Percentiles rank a stretch among this genome's conserved stretches.
Evolutionary conservation across 2,797 vertebrate genomes (phyloP).

Genomic region (Threskiornis aethiopicus): DNA sequence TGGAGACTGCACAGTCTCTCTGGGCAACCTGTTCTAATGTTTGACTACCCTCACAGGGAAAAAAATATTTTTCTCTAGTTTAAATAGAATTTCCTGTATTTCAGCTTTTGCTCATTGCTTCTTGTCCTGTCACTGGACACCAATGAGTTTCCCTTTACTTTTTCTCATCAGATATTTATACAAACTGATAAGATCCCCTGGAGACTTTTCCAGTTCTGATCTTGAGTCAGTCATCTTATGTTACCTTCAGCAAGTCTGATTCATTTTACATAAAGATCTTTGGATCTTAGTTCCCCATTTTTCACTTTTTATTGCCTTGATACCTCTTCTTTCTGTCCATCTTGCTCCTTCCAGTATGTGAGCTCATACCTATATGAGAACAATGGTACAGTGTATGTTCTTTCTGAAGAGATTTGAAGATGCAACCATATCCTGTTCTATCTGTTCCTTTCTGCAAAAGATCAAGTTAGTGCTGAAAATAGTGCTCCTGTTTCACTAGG

Average conservation of each 20-base stretch:
- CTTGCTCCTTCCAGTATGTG: not conserved
- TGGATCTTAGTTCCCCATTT: not conserved
- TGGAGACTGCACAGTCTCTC: not conserved
- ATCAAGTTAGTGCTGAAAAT: not conserved
- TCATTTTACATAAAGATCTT: not conserved
- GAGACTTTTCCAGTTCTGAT: not conserved
- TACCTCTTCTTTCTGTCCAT: not conserved
- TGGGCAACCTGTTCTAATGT: not conserved
- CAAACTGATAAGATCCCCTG: not conserved
- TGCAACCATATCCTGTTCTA: not conserved
- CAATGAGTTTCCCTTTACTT: not conserved
- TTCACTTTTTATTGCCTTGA: not conserved
- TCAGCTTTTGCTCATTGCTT: not conserved
- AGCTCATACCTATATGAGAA: not conserved
- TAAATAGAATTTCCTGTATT: not conserved
- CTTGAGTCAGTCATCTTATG: not conserved
- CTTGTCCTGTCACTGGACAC: not conserved
- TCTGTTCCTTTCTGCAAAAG: not conserved
- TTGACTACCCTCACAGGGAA: not conserved
- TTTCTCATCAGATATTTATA: not conserved
- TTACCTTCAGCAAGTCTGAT: not conserved
- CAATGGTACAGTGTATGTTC: not conserved
- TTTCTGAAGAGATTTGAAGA: not conserved
- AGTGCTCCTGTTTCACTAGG: not conserved
- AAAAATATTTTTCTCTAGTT: not conserved